Evolutionary conservation across 2,888 invertebrate genomes (phyloP), one percentile per base, ranked within the genome.

Genomic region (Amiota mariae): DNA sequence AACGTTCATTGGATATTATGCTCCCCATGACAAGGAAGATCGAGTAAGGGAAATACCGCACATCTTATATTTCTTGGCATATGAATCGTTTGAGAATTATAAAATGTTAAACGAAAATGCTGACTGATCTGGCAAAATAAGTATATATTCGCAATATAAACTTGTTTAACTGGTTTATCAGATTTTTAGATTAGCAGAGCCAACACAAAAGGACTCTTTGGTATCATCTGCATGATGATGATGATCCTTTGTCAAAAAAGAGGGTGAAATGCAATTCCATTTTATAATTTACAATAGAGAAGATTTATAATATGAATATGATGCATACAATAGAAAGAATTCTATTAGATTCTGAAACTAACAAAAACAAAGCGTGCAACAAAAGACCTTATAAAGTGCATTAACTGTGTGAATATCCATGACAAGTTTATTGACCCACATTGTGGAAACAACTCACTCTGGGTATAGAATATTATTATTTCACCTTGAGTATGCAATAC

Each of bases 1-100:
- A 81, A 92, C 94, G 95, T 93, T 95, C 95, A 94, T 92, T 92
- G 95, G 92, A 93, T 93, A 94, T 93, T 92, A 93, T 95, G 95
- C 95, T 84, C 95, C 95, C 95, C 94, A 91, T 94, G 94, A 95
- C 95, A 95, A 95, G 94, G 95, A 94, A 92, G 91, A 78, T 68
- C 54, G 88, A 87, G 0, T 72, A 73, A 4, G 10, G 51, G 71
- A 54, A 77, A 13, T 4, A 46, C 36, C 47, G 3, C 8, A 24
- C 20, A 1, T 13, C 67, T 51, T 67, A 15, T 51, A 51, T 8
- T 13, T 8, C 4, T 11, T 51, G 8, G 8, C 11, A 9, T 13
- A 51, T 51, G 6, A 67, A 67, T 51, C 18, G 51, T 24, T 20
- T 49, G 51, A 6, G 67, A 51, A 67, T 49, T 67, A 67, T 67